Evolutionary conservation across 2,113 vertebrate genomes (phyloP), one percentile per base, ranked within the genome.

Genomic region (Cynoglossus semilaevis): DNA sequence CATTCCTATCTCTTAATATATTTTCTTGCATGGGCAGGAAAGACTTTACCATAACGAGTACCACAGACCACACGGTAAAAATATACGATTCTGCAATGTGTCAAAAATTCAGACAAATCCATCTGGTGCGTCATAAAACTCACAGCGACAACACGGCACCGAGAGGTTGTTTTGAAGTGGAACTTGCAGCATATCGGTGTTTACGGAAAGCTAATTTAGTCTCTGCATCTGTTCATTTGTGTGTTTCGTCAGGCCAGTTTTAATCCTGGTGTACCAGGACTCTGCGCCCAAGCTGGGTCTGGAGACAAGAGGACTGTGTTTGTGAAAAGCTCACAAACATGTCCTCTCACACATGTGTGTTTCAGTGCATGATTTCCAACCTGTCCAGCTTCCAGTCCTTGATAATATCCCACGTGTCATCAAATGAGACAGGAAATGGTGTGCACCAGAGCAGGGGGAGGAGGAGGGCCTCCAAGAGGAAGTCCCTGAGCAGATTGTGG

Each of bases 391-490:
- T 56, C 50, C 36, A 48, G 36, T 50, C 57, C 50, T 43, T 58
- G 61, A 70, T 67, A 66, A 62, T 44, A 58, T 72, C 53, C 71
- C 82, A 86, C 85, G 79, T 85, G 85, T 81, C 60, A 71, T 75
- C 47, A 58, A 84, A 87, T 61, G 79, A 86, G 87, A 85, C 80
- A 51, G 79, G 82, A 88, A 84, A 78, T 58, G 36, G 56, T 73
- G n/a, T 9, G 3, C 18, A 55, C 64, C 67, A 77, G 51, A 82
- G 51, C 72, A 61, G 80, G 79, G 46, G 79, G 81, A 82, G 51
- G 74, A 61, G 80, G 79, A 49, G 79, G 81, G 79, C 70, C 58
- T 77, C 11, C 53, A 1, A 29, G 14, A 73, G 76, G 74, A 85
- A 86, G 75, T 67, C 67, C 72, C 76, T 61, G 41, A 73, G 51